Evolutionary conservation across 1,140 invertebrate genomes (phyloP).

Genomic region (Penaeus indicus): DNA sequence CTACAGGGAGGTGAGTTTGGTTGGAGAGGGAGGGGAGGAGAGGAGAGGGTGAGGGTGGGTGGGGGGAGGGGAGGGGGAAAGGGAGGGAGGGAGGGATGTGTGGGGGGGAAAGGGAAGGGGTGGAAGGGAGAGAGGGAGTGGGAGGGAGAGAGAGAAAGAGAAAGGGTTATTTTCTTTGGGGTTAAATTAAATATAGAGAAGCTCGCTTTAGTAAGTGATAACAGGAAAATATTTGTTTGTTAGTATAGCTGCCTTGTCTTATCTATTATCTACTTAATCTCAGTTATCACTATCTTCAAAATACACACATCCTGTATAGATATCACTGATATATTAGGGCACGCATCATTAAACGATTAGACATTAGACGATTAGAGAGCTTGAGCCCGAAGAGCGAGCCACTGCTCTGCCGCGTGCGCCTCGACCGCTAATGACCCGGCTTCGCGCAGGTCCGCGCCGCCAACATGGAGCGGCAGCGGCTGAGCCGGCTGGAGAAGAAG

Average conservation of each 20-base stretch:
- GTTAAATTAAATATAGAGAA: too few species aligned
- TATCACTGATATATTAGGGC: not conserved
- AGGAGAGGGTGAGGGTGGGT: not conserved
- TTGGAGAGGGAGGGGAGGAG: not conserved
- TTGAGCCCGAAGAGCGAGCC: not conserved
- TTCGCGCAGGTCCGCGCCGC: slow-evolving; percentile 79
- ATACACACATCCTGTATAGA: slow-evolving; percentile 24
- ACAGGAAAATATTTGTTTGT: too few species aligned
- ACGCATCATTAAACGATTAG: not conserved
- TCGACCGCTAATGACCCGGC: not conserved
- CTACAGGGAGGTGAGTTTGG: slow-evolving; percentile 78
- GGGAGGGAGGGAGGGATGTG: not conserved
- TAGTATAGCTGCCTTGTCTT: too few species aligned
- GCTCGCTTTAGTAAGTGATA: too few species aligned
- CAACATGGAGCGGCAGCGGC: slow-evolving; percentile 83
- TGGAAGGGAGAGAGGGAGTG: not conserved
- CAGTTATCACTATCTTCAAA: not conserved
- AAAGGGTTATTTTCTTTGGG: not conserved
- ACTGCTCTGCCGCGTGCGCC: too few species aligned
- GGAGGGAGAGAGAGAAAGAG: slow-evolving; percentile 5
- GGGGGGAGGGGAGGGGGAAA: too few species aligned
- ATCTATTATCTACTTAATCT: not conserved
- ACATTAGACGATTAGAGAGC: not conserved
- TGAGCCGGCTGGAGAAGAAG: slow-evolving; percentile 78
- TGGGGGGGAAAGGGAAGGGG: not conserved